Base-by-base conservation (phyloP, 2,888 invertebrate species). In the Philhelius pedissequus region DNA sequence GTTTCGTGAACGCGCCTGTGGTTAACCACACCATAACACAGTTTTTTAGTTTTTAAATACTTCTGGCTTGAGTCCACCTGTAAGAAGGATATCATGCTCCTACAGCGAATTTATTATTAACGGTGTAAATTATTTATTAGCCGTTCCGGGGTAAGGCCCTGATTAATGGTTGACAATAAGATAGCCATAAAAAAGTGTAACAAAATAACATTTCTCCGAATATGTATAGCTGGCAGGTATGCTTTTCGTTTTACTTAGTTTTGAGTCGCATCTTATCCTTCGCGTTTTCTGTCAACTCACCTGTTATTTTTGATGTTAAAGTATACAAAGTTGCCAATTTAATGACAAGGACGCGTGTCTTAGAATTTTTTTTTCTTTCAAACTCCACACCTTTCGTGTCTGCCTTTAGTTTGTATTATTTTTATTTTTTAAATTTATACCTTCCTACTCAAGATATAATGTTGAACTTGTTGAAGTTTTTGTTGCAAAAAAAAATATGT, bases 161-260 rank as follows among this genome's bases (percentile, higher is more conserved):
- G 84, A 84, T 84, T 84, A 84, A 84, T 84, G 80, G 84, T 27
- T 79, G 50, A 84, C 80, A 80, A 71, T 60, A 71, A 80, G 75
- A 71, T 62, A 71, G 66, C 66, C 80, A 71, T 75, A 80, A 62
- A 75, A 70, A 70, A 69, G 48, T 75, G 70, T 74, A 74, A 79
- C 74, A 62, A 74, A 83, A 60, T 75, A 74, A 75, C 58, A 50
- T 38, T 38, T 66, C 64, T 48, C 22, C 64, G 69, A 75, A 15
- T 7, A 30, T 15, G 11, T 45, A 45, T 20, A 11, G 9, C 20
- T 11, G 9, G 40, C 1, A 45, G 45, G 4, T 69, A 66, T 6
- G 2, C 79, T 70, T 79, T 78, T 73, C 58, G 73, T 50, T 71
- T 58, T 43, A 22, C 43, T 25, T 40, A 13, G 4, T 5, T 22